phyloP scores from a whole-genome alignment of 2,888 invertebrate genomes.

The Eumacrocentrus americanus region DNA sequence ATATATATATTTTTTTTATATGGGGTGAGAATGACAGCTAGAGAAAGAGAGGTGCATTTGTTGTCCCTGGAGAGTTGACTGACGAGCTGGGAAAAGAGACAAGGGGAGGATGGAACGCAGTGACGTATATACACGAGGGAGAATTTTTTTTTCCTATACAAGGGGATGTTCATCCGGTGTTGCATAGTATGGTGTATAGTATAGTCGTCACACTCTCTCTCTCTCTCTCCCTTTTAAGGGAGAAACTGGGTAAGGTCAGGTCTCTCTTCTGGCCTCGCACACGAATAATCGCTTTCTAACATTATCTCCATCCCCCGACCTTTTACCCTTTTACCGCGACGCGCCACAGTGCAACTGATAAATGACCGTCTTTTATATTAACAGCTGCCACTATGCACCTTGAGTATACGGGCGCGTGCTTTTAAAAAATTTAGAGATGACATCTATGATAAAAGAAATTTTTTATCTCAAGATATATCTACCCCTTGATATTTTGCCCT shows the following conservation, averaged over 20 bases:
- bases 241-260: slow-evolving; percentile 28
- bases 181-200: too few relatives aligned
- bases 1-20: too few relatives aligned
- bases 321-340: slow-evolving; percentile 20
- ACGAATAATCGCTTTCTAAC: slow-evolving; percentile 24
- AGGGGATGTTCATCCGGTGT: slow-evolving; percentile 8
- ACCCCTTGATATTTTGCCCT: too few relatives aligned
- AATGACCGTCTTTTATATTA: slow-evolving; percentile 13
- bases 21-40: too few relatives aligned
- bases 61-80: too few relatives aligned
- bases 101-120: slow-evolving; percentile 3
- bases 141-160: slow-evolving; percentile 10
- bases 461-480: too few relatives aligned
- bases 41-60: too few relatives aligned
- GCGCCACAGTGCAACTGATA: slow-evolving; percentile 20
- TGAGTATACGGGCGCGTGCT: too few relatives aligned
- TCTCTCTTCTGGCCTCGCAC: too few relatives aligned
- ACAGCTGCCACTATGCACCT: too few relatives aligned
- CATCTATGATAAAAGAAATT: too few relatives aligned
- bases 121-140: slow-evolving; percentile 17
- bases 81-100: background rate
- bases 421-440: too few relatives aligned
- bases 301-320: slow-evolving; percentile 24
- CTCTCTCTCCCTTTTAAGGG: background rate
- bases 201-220: background rate